Evolutionary conservation across 2,113 vertebrate genomes (phyloP), one percentile per base, ranked within the genome.

Genomic region (Daboia siamensis): DNA sequence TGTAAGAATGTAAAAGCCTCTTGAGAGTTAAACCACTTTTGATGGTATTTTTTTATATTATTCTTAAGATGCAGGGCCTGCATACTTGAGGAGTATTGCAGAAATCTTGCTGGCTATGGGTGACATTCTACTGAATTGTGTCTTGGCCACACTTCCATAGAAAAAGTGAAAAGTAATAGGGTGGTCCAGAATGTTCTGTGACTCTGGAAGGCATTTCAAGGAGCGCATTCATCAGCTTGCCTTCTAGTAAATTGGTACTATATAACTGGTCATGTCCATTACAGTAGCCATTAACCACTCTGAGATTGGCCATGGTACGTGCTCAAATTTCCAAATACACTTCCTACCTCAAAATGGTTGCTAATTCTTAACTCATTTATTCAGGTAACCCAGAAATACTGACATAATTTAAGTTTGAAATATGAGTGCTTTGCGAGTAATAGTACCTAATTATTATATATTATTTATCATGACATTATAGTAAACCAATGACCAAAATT

Each of bases 381-480:
- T 57, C 33, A 4, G 52, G 13, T 55, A 55, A 55, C 52, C 20
- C 11, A 87, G 54, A 86, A 29, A 95, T 94, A 95, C 93, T 96
- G 96, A 94, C 94, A 96, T 93, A 87, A 94, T 95, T 96, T 93
- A 94, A 95, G 92, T 61, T 86, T 56, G 91, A 93, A 93, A 92
- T 85, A 94, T 92, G 91, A 93, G 86, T 93, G 3, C 2, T 46
- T 54, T 29, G n/a, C 55, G 2, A 87, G 94, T 93, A 54, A 94
- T 91, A 88, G 88, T 95, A 87, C 15, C 57, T 80, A 90, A 9
- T 23, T 55, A 10, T 26, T 90, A 88, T 29, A 48, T 13, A 48
- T 94, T 91, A 91, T 86, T 11, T 94, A 86, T 55, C 69, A 39
- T 39, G 5, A 57, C 90, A 51, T 52, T 85, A 61, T 29, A 51